Evolutionary conservation across 2,797 vertebrate species (phyloP).

Genomic region (Discoglossus pictus): DNA sequence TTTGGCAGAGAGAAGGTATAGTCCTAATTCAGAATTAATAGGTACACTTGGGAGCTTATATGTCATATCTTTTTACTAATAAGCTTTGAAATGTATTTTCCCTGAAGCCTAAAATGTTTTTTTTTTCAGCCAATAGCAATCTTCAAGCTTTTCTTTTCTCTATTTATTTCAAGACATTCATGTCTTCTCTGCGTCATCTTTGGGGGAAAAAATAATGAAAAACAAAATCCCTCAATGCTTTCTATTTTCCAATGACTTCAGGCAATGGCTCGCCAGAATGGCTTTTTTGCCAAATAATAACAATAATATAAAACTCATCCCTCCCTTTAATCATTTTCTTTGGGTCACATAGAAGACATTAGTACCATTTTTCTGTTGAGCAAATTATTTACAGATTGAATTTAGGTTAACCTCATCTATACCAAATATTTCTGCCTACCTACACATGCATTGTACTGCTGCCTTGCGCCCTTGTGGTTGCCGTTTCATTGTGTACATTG

Average conservation of each 20-base stretch:
- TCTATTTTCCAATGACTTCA: constrained; percentile 59
- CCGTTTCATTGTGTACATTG: too few relatives aligned
- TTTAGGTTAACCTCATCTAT: constrained; percentile 13
- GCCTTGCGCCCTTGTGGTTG: too few relatives aligned
- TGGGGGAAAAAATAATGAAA: constrained; percentile 45
- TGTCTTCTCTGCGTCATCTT: constrained; percentile 43
- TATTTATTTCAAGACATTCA: constrained; percentile 54
- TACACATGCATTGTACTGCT: too few relatives aligned
- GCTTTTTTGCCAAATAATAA: constrained; percentile 58
- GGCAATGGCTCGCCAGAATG: constrained; percentile 53
- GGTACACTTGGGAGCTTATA: too few relatives aligned
- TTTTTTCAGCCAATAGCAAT: too few relatives aligned
- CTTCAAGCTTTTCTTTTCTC: background rate
- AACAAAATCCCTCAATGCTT: constrained; percentile 48
- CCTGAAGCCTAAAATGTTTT: too few relatives aligned
- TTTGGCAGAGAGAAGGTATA: background rate
- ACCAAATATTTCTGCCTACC: background rate
- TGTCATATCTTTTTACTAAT: too few relatives aligned
- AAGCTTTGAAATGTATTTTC: too few relatives aligned
- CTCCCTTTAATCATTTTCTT: constrained; percentile 60
- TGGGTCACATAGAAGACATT: constrained; percentile 58
- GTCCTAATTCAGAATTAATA: too few relatives aligned
- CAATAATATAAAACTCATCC: constrained; percentile 59
- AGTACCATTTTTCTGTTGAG: constrained; percentile 57
- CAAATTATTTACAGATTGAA: constrained; percentile 54